Evolutionary conservation across 2,888 invertebrate genomes (phyloP), one percentile per base, ranked within the genome.

Genomic region (Drosophila kambysellisi): DNA sequence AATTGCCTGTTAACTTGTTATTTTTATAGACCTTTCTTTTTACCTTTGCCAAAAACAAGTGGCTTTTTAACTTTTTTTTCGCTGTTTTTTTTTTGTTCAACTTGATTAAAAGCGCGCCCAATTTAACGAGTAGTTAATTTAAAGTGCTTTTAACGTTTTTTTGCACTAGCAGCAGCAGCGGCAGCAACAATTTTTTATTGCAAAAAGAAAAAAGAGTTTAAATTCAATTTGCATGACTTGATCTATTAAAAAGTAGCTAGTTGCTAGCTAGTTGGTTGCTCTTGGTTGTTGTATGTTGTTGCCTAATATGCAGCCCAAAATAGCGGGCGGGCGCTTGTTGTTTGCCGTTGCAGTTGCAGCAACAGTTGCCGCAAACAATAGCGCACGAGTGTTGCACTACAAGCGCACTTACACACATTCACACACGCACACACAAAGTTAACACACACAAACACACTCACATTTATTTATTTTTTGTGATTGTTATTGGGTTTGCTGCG

Each of bases 281-380:
- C 20, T 46, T 20, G 70, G 39, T 56, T 71, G 56, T 58, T 60
- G 70, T 62, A 50, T 60, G 66, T 63, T 69, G 70, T 87, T 87
- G 86, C 80, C 76, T 76, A 82, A 84, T 74, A 78, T 61, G 70
- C 65, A 8, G 54, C 76, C 71, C 63, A 78, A 85, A 80, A 67
- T 83, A 88, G 85, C 85, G 85, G 85, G 85, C 77, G 85, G 83
- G 72, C 65, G 79, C 68, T 72, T 67, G 74, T 78, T 77, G 77
- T 74, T 77, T 77, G 77, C 70, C 64, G 79, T 72, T 70, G 70
- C 74, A 71, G 69, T 68, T 76, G 76, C 72, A 66, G 80, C 74
- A 76, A 66, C 74, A 74, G 69, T 74, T 59, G 82, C 79, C n/a
- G 54, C 62, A 70, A 71, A 85, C 88, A 85, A 85, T 88, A 83